Evolutionary conservation across 2,888 invertebrate genomes (phyloP).

Genomic region (Biston betularia): DNA sequence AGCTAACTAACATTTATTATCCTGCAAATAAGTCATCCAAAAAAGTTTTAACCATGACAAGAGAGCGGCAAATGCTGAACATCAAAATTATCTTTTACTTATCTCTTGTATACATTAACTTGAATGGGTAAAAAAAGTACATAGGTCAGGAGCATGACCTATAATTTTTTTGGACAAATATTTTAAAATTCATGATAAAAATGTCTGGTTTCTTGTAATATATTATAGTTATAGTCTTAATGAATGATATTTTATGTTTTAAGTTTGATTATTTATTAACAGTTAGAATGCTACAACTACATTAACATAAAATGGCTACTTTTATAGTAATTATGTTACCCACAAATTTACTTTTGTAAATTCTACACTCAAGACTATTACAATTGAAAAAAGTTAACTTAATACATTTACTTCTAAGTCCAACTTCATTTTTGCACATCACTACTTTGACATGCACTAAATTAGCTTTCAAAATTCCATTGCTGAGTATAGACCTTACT

Average conservation of each 20-base stretch:
- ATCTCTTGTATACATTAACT: conserved; percentile 20
- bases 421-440: too few species aligned
- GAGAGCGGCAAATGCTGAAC: neutral
- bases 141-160: conserved; percentile 19
- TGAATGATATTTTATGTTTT: neutral
- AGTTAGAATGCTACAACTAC: too few species aligned
- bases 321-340: too few species aligned
- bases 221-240: neutral
- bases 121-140: conserved; percentile 3
- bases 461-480: too few species aligned
- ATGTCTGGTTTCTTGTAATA: neutral
- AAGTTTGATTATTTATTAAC: too few species aligned
- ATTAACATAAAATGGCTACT: too few species aligned
- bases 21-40: neutral
- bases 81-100: conserved; percentile 19
- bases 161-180: neutral
- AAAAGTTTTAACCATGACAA: neutral
- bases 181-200: conserved; percentile 9
- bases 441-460: too few species aligned
- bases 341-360: too few species aligned
- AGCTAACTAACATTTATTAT: neutral
- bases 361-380: too few species aligned
- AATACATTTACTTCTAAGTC: too few species aligned
- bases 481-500: neutral
- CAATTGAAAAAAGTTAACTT: too few species aligned